Percentiles rank a stretch among this genome's conserved stretches.
Evolutionary conservation across 2,113 vertebrate genomes (phyloP).

Genomic region (Equus przewalskii): DNA sequence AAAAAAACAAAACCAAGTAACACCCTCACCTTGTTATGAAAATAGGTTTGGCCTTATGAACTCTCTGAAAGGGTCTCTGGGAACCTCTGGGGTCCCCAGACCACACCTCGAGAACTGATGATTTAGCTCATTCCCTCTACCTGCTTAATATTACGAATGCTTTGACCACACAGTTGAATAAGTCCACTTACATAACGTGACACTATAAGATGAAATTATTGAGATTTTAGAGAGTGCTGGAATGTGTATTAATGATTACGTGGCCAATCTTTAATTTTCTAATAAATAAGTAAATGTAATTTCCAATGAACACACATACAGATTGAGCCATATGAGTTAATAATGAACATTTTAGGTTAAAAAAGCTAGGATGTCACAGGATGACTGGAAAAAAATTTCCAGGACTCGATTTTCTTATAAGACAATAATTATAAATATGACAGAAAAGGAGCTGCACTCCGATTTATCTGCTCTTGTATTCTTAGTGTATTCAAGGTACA

Average conservation of each 20-base stretch:
- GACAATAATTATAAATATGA: background rate
- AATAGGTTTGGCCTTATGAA: background rate
- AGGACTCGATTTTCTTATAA: background rate
- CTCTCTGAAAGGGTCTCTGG: background rate
- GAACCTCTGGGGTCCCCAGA: background rate
- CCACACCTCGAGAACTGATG: background rate
- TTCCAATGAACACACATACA: background rate
- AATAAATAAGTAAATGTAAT: background rate
- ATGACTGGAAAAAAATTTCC: background rate
- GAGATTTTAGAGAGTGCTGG: background rate
- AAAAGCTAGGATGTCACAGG: background rate
- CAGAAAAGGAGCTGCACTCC: background rate
- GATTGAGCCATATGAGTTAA: background rate
- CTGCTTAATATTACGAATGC: background rate
- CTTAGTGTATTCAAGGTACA: background rate
- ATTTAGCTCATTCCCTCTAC: background rate
- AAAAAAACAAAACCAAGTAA: background rate
- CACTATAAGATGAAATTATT: background rate
- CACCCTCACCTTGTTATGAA: background rate
- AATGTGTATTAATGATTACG: background rate
- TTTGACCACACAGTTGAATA: background rate
- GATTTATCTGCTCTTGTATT: background rate
- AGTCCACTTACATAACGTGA: background rate
- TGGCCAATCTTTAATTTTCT: background rate
- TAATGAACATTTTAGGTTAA: background rate